These are phyloP conservation scores for Popillia japonica DNA, from an alignment of 1,140 invertebrate genomes.

Conservation along the genomic window DNA sequence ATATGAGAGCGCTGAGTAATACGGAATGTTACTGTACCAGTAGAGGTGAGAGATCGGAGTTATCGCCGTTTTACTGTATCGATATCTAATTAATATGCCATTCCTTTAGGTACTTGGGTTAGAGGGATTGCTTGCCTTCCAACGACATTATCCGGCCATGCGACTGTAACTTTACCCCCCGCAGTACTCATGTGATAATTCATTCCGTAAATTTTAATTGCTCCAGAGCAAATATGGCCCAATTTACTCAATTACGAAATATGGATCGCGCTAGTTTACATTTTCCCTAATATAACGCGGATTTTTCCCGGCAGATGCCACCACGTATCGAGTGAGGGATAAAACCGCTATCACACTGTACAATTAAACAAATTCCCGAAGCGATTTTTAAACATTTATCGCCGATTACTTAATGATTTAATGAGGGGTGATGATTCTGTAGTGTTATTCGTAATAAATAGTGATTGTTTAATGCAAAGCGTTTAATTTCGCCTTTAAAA, in stretches of 20 bases:
- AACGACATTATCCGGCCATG: constrained; percentile 66
- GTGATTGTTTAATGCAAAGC: neutral
- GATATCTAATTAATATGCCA: neutral
- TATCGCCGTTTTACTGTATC: neutral
- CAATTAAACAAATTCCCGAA: constrained; percentile 12
- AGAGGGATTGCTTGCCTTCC: constrained; percentile 65
- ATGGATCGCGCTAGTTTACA: neutral
- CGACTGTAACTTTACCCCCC: constrained; percentile 66
- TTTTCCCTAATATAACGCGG: neutral
- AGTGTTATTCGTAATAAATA: constrained; percentile 35
- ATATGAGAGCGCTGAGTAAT: constrained; percentile 68
- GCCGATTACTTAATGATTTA: neutral
- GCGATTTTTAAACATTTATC: neutral
- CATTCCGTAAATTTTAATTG: neutral
- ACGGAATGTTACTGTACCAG: constrained; percentile 69
- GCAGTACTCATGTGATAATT: constrained; percentile 61
- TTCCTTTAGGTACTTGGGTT: constrained; percentile 62
- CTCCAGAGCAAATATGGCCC: neutral
- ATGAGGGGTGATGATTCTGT: neutral
- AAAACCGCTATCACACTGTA: constrained; percentile 12
- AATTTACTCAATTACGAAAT: neutral
- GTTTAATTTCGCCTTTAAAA: neutral
- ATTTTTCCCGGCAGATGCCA: constrained; percentile 7
- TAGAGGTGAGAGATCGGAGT: constrained; percentile 54
- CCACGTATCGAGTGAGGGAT: neutral